Conservation (phyloP, 2,888 invertebrate species). For the Crossocerus cetratus region DNA sequence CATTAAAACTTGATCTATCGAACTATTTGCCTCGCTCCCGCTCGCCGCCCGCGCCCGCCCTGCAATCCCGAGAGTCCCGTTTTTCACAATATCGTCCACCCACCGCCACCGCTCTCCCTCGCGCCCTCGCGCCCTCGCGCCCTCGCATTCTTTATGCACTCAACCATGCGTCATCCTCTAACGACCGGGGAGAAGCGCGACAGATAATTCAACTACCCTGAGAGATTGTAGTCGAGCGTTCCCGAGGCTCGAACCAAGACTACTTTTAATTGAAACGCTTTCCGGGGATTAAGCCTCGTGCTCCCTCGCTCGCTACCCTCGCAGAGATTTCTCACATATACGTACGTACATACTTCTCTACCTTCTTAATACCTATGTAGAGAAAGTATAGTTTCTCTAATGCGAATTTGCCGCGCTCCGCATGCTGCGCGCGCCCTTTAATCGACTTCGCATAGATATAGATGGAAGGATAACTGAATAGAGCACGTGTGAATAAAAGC, state of each 20-base stretch:
- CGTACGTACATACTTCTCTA: too few species aligned
- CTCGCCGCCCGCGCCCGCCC: slow-evolving; percentile 56
- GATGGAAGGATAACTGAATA: too few species aligned
- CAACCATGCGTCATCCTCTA: slow-evolving; percentile 58
- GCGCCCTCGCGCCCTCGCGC: slow-evolving; percentile 55
- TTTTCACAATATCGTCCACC: slow-evolving; percentile 62
- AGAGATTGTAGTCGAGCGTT: slow-evolving; percentile 31
- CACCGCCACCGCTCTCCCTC: slow-evolving; percentile 35
- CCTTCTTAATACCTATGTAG: too few species aligned
- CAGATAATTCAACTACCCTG: slow-evolving; percentile 56
- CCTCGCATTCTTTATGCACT: slow-evolving; percentile 62
- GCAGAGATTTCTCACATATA: too few species aligned
- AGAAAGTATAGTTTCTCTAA: too few species aligned
- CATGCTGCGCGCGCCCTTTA: too few species aligned
- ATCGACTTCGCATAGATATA: too few species aligned
- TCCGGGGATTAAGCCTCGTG: neutral
- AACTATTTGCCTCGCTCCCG: slow-evolving; percentile 61
- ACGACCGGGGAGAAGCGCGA: slow-evolving; percentile 60
- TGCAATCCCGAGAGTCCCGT: slow-evolving; percentile 64
- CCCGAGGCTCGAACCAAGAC: slow-evolving; percentile 41
- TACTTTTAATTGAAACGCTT: slow-evolving; percentile 49
- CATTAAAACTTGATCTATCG: slow-evolving; percentile 67
- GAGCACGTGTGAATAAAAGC: too few species aligned
- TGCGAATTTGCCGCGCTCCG: too few species aligned
- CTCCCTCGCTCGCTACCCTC: too few species aligned